Conservation (phyloP, 2,797 vertebrate species). For the Ficedula albicollis region DNA sequence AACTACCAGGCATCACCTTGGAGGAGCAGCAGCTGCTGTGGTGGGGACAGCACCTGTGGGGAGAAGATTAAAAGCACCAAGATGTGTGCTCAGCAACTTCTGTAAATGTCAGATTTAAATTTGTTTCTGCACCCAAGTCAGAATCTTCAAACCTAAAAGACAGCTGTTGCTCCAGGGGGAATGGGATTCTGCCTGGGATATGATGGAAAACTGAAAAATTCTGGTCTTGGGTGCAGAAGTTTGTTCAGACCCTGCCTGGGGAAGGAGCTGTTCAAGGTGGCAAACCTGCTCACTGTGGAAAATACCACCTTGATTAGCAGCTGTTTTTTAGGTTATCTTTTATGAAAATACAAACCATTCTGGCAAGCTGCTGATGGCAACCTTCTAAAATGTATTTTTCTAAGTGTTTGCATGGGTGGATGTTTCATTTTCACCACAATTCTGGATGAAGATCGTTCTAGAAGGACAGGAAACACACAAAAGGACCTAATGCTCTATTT, state of each 20-base stretch:
- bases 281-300: background rate
- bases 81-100: background rate
- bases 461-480: background rate
- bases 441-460: background rate
- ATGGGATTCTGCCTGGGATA: background rate
- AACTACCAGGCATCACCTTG: background rate
- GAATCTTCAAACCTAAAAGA: background rate
- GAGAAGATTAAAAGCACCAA: background rate
- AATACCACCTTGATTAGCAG: background rate
- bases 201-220: background rate
- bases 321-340: background rate
- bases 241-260: background rate
- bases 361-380: fast-evolving
- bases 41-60: background rate
- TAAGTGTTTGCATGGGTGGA: background rate
- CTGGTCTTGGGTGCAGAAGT: background rate
- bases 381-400: background rate
- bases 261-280: background rate
- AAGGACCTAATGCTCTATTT: background rate
- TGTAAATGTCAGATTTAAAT: background rate
- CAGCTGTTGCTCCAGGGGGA: background rate
- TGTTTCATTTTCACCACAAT: background rate
- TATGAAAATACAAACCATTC: background rate
- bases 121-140: background rate
- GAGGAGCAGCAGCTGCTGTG: background rate